These are phyloP conservation scores for Lichenostomus cassidix DNA, from an alignment of 2,113 vertebrate species.

Conservation along the genomic window DNA sequence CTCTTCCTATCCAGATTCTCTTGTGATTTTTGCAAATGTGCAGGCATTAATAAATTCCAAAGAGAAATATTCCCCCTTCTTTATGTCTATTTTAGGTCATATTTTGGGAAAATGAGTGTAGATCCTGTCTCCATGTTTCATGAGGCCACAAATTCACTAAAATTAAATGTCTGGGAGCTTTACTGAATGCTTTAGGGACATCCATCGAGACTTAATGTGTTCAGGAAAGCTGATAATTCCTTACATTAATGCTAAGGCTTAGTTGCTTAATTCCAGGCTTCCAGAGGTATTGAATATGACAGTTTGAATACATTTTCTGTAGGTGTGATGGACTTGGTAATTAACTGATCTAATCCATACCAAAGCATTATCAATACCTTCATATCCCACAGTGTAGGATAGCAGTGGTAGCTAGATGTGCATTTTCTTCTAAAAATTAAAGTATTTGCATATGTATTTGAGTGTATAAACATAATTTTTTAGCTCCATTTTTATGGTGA, in stretches of 20 bases:
- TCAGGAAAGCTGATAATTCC: conserved; percentile 33
- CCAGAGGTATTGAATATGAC: background rate
- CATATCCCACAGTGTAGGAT: background rate
- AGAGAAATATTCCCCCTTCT: background rate
- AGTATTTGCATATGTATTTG: background rate
- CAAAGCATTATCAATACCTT: background rate
- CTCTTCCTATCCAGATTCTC: too few relatives aligned
- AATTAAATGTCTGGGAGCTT: background rate
- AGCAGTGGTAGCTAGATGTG: background rate
- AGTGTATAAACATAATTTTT: background rate
- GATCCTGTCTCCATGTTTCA: background rate
- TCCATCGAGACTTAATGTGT: background rate
- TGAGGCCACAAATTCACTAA: background rate
- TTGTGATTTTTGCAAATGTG: background rate
- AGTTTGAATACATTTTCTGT: background rate
- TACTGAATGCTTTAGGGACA: background rate
- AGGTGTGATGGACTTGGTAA: background rate
- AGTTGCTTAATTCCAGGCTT: conserved; percentile 13
- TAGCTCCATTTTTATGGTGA: background rate
- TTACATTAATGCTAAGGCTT: conserved; percentile 15
- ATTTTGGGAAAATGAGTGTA: background rate
- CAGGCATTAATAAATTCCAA: background rate
- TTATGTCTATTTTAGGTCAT: background rate
- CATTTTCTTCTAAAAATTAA: background rate
- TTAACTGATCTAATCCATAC: conserved; percentile 25